Base-by-base conservation (phyloP, 1,140 invertebrate species). In the Forficula auricularia region DNA sequence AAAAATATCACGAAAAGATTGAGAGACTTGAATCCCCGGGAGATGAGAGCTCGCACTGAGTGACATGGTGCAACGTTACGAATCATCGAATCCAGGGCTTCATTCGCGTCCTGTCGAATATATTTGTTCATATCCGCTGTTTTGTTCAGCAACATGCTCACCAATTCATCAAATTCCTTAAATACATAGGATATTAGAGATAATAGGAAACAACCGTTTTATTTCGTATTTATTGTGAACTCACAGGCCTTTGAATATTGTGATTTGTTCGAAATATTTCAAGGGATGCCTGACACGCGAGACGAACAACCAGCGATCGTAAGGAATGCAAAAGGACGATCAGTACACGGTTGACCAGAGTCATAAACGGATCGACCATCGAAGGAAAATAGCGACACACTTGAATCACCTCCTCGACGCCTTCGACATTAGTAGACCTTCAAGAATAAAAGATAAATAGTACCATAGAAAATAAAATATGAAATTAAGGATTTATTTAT, bases 61-160 rank as follows among this genome's bases (percentile, higher is more conserved):
- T 60, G 54, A 20, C 51, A 53, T 9, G 59, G 58, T 3, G 63
- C 54, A 14, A 71, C 59, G 49, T 66, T 61, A 7, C 68, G 67
- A 2, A 76, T 64, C 65, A 78, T 69, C 13, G 57, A 55, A 43
- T 64, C 62, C 40, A 79, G 53, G 2, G 74, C 66, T 41, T 67
- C 59, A 47, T 75, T 71, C 14, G 71, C 67, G 56, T 78, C 75
- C 43, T 73, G 66, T 36, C 72, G 57, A 37, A 79, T 73, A 52
- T 78, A 77, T 47, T 66, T 68, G 55, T 72, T 75, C 18, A 68
- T 70, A 50, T 78, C 75, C 2, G 70, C 69, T 34, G 67, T 67
- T 53, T 73, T 73, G 43, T 60, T 61, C 16, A 79, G 53, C 14
- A 79, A 55, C 20, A 65, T 58, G 46, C 65, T 63, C 0, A 66